phyloP scores from a whole-genome alignment of 1,140 invertebrate species.

The Pachyrhynchus sulphureomaculatus region DNA sequence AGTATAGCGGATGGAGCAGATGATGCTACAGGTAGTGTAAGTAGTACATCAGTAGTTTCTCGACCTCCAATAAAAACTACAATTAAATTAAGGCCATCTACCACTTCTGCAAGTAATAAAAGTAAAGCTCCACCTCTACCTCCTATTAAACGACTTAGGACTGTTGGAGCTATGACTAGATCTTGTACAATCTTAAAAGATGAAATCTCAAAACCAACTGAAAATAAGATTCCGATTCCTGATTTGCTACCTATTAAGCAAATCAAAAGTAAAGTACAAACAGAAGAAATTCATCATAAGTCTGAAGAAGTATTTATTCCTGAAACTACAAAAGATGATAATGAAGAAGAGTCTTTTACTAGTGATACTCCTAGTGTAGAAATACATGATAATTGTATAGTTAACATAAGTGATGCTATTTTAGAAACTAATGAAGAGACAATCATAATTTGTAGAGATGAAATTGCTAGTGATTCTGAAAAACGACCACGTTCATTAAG shows the following conservation, averaged over 20 bases:
- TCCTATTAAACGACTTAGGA: conserved; percentile 57
- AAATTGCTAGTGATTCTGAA: conserved; percentile 35
- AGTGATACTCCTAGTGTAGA: conserved; percentile 39
- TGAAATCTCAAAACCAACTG: conserved; percentile 39
- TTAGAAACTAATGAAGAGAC: conserved; percentile 48
- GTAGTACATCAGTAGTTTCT: background rate
- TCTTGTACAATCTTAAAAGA: conserved; percentile 53
- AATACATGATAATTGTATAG: conserved; percentile 47
- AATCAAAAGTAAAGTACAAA: conserved; percentile 37
- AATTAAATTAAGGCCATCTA: conserved; percentile 61
- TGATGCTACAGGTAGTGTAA: conserved; percentile 5
- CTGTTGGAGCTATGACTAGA: conserved; percentile 64
- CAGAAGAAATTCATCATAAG: conserved; percentile 31
- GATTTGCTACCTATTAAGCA: conserved; percentile 49
- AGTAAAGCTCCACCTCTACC: conserved; percentile 54
- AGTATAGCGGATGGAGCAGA: conserved; percentile 9
- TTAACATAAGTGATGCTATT: conserved; percentile 51
- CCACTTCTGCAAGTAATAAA: conserved; percentile 57
- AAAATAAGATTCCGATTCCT: conserved; percentile 44
- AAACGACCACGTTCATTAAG: conserved; percentile 43
- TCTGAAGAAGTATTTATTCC: conserved; percentile 28
- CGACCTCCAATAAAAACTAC: conserved; percentile 55
- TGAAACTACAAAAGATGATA: conserved; percentile 9
- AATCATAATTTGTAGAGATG: conserved; percentile 49
- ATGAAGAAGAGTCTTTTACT: conserved; percentile 21